Evolutionary conservation across 37 sponge, comb jelly and placozoan species (phyloP).

Genomic region (Ianthella basta): DNA sequence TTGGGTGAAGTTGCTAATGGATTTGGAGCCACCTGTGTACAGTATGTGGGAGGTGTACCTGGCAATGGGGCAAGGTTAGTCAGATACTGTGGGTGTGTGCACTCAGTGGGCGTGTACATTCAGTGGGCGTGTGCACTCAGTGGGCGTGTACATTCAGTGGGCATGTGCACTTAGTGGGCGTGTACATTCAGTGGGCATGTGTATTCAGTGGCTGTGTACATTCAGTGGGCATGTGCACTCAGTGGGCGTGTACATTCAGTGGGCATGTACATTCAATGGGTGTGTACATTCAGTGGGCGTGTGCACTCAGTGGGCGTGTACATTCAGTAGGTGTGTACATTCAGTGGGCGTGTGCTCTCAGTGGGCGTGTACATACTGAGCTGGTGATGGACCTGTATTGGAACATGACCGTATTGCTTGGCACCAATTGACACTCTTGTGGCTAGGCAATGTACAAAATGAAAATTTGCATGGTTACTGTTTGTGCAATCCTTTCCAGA

Average conservation of each 20-base stretch:
- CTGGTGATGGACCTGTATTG: background rate
- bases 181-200: background rate
- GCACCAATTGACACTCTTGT: no score
- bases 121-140: background rate
- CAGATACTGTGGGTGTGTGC: background rate
- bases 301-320: background rate
- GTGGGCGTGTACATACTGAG: background rate
- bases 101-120: background rate
- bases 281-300: background rate
- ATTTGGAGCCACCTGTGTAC: conserved; percentile 79
- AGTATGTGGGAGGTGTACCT: conserved; percentile 86
- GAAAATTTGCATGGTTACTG: no score
- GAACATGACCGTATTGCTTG: no score
- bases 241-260: background rate
- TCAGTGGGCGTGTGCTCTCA: no score
- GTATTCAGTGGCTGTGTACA: background rate
- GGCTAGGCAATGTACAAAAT: no score
- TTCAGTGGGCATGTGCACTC: background rate
- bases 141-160: background rate
- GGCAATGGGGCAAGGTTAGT: conserved; percentile 62
- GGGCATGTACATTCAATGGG: background rate
- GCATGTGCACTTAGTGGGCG: background rate
- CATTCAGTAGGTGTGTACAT: background rate
- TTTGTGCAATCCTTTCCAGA: no score
- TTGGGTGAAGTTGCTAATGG: conserved; percentile 82